Evolutionary conservation across 2,797 vertebrate genomes (phyloP).

Genomic region (Neosalanx taihuensis): DNA sequence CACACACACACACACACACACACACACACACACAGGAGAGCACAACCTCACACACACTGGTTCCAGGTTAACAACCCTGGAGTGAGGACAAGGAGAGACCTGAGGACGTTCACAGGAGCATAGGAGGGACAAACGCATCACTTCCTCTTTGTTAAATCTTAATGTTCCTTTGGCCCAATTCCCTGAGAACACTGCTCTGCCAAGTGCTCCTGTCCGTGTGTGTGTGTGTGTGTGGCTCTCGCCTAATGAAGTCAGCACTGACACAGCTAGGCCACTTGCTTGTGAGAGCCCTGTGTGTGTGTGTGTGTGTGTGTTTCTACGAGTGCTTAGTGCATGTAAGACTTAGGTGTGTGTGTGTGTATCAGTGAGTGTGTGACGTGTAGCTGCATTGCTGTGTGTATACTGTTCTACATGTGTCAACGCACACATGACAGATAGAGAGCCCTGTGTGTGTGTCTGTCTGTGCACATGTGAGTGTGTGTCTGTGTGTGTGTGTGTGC

Average conservation of each 20-base stretch:
- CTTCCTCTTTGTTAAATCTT: constrained; percentile 58
- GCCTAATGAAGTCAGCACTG: constrained; percentile 48
- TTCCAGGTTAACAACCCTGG: constrained; percentile 36
- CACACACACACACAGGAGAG: constrained; percentile 36
- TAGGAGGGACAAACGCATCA: constrained; percentile 38
- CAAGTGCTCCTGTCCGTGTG: constrained; percentile 16
- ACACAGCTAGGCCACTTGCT: constrained; percentile 58
- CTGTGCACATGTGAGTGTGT: constrained; percentile 6
- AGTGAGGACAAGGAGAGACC: constrained; percentile 23
- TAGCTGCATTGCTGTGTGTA: not conserved
- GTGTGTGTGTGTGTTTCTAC: constrained; percentile 18
- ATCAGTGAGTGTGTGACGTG: constrained; percentile 10
- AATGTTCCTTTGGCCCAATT: constrained; percentile 47
- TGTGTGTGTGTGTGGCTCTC: constrained; percentile 32
- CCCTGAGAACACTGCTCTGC: constrained; percentile 34
- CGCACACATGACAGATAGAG: not conserved
- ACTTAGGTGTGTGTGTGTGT: constrained; percentile 13
- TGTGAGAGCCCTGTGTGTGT: constrained; percentile 14
- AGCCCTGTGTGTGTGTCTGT: constrained; percentile 10
- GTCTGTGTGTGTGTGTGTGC: constrained; percentile 8
- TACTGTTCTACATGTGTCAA: constrained; percentile 16
- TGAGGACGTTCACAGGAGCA: constrained; percentile 29
- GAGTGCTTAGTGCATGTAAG: constrained; percentile 6
- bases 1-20: constrained; percentile 46
- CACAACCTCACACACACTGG: constrained; percentile 27